These are phyloP conservation scores for Tenualosa ilisha DNA, from an alignment of 2,797 vertebrate genomes.

Conservation along the genomic window DNA sequence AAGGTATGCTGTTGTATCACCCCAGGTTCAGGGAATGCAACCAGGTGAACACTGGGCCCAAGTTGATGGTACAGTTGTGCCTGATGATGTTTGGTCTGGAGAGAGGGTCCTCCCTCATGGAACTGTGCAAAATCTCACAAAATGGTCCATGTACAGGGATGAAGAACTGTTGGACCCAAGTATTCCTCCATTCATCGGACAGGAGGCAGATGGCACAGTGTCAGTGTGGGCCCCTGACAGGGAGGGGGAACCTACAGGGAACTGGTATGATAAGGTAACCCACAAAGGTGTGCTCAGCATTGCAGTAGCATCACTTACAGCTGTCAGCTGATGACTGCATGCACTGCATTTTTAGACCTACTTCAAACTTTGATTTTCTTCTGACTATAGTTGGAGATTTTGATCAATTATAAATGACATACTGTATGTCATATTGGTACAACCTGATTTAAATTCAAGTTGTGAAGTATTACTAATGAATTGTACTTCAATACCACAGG, in stretches of 20 bases:
- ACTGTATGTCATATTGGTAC: not conserved
- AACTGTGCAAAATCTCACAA: constrained; percentile 72
- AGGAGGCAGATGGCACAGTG: constrained; percentile 55
- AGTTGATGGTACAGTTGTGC: constrained; percentile 65
- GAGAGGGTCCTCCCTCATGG: constrained; percentile 77
- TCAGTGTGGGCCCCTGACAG: constrained; percentile 77
- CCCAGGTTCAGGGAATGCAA: constrained; percentile 80
- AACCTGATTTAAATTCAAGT: not conserved
- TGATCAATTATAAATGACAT: not conserved
- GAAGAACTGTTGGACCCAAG: constrained; percentile 70
- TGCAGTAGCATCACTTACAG: not conserved
- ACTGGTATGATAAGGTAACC: constrained; percentile 89
- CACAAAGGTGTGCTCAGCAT: not conserved
- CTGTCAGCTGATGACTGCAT: not conserved
- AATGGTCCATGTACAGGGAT: constrained; percentile 76
- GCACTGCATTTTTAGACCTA: not conserved
- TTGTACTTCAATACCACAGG: not conserved
- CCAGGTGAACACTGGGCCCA: constrained; percentile 78
- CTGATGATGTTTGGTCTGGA: constrained; percentile 73
- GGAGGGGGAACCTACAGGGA: constrained; percentile 76
- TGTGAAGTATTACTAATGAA: not conserved
- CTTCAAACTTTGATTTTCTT: not conserved
- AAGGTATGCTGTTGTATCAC: constrained; percentile 87
- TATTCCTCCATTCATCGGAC: constrained; percentile 59
- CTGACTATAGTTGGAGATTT: not conserved